Evolutionary conservation across 2,113 vertebrate species (phyloP).

Genomic region (Etia nguti): DNA sequence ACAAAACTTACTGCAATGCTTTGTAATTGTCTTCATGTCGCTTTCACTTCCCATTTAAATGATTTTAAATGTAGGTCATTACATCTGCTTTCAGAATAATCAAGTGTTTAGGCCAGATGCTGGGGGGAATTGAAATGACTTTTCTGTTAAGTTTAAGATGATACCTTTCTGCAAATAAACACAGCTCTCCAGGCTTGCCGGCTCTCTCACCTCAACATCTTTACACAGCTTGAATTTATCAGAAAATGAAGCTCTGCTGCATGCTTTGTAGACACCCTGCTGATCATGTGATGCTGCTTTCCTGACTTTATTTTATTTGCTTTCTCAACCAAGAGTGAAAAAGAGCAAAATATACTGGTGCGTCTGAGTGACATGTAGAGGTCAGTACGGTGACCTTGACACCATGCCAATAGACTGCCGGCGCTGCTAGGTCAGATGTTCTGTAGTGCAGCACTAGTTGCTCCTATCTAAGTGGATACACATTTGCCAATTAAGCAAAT

Average conservation of each 20-base stretch:
- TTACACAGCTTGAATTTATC: slow-evolving; percentile 19
- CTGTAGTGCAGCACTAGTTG: slow-evolving; percentile 40
- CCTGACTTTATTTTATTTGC: not conserved
- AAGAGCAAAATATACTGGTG: not conserved
- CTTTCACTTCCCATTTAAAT: slow-evolving; percentile 56
- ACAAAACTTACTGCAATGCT: slow-evolving; percentile 48
- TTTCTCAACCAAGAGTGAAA: not conserved
- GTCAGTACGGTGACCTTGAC: slow-evolving; percentile 13
- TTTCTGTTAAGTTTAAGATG: not conserved
- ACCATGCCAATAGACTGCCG: not conserved
- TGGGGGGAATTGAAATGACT: slow-evolving; percentile 11
- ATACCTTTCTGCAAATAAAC: not conserved
- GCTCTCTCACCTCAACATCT: slow-evolving; percentile 2
- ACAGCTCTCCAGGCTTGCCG: not conserved
- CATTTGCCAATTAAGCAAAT: slow-evolving; percentile 85
- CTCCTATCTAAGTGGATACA: slow-evolving; percentile 80
- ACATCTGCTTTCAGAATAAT: slow-evolving; percentile 32
- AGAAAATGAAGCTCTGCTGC: not conserved
- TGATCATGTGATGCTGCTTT: slow-evolving; percentile 8
- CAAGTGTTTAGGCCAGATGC: slow-evolving; percentile 6
- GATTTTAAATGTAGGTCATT: slow-evolving; percentile 53
- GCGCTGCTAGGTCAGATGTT: not conserved
- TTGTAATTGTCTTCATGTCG: slow-evolving; percentile 61
- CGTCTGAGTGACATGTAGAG: not conserved
- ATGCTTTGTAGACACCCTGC: not conserved